Evolutionary conservation across 1,140 invertebrate species (phyloP), one percentile per base, ranked within the genome.

Genomic region (Drosophila mauritiana): DNA sequence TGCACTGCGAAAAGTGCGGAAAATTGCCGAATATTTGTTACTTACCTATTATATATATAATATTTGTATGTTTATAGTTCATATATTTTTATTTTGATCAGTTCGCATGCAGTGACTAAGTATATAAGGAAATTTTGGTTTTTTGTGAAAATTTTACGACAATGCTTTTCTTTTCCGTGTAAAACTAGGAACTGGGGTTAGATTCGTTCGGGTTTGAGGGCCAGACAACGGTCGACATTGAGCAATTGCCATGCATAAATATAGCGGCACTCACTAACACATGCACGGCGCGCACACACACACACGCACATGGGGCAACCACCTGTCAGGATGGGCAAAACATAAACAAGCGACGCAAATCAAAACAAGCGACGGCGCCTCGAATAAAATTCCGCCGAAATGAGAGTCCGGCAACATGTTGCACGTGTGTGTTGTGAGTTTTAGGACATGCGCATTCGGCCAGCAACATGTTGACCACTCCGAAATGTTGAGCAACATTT

Each of bases 221-320:
- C 46, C 72, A 79, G 67, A 78, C 73, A 64, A 70, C 20, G 67
- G 64, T 46, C 70, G 82, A 86, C 82, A 82, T 76, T 86, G 82
- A 86, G 83, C 74, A 88, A 86, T 88, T 86, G 82, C 83, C 42
- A 52, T 68, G 78, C 83, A 86, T 86, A 86, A 86, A 86, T 88
- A 82, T 73, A 63, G 64, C 36, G 55, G 46, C 73, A 73, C 36
- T 57, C 51, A 52, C 75, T 40, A 46, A 55, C 46, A 46, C 63
- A 22, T 15, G 13, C 46, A n/a, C 13, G 7, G 0, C 46, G 13
- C 39, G 2, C n/a, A 42, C 42, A 42, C 42, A 20, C 42, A 45
- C 42, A 27, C 25, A 48, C 36, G 15, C 62, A 11, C 17, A 20
- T 27, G 70, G 20, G 42, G 43, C 61, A 77, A 77, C 74, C 74